These are phyloP conservation scores for Falco peregrinus DNA, from an alignment of 2,797 vertebrate genomes.

Conservation along the genomic window DNA sequence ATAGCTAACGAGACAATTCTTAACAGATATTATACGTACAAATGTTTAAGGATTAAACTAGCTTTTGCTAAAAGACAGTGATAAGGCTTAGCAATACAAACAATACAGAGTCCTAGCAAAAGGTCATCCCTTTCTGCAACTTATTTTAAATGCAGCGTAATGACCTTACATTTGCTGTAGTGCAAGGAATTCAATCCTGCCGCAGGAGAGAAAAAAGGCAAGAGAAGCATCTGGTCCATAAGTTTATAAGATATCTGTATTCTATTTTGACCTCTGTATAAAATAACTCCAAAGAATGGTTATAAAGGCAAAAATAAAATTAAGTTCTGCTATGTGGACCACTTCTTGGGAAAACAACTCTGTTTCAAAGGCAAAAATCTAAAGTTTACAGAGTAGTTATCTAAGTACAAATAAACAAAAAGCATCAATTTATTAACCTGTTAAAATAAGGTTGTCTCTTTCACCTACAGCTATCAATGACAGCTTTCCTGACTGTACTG, in stretches of 20 bases:
- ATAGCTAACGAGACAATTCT: slow-evolving; percentile 1
- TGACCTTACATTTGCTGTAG: not conserved
- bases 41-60: not conserved
- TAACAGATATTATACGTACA: not conserved
- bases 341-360: not conserved
- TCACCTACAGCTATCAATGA: not conserved
- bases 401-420: not conserved
- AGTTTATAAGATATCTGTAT: not conserved
- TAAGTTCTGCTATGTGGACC: not conserved
- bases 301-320: not conserved
- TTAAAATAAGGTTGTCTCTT: not conserved
- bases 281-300: not conserved
- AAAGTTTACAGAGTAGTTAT: not conserved
- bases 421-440: not conserved
- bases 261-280: not conserved
- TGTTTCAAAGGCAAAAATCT: not conserved
- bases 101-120: not conserved
- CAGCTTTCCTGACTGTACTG: not conserved
- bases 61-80: not conserved
- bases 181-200: slow-evolving; percentile 7
- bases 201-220: not conserved
- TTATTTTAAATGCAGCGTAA: slow-evolving; percentile 12
- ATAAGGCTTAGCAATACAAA: not conserved
- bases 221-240: not conserved
- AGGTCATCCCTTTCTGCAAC: not conserved